These are phyloP conservation scores for Phymastichus coffea DNA, from an alignment of 1,140 invertebrate species.

Conservation along the genomic window DNA sequence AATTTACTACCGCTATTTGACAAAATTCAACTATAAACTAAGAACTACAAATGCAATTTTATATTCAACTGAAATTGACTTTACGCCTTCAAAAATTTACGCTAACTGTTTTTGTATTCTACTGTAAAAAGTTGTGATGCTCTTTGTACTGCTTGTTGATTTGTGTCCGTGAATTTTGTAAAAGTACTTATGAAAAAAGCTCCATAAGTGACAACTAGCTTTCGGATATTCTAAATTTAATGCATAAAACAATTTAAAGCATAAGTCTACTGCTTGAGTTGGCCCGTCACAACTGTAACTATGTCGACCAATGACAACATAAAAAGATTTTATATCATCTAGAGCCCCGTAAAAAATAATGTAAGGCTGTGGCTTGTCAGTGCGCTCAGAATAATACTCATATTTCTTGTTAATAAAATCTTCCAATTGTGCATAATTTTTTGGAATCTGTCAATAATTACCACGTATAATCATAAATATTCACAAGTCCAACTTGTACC, in stretches of 20 bases:
- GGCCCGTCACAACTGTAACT: too few species aligned
- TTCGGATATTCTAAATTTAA: slow-evolving; percentile 18
- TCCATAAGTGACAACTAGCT: slow-evolving; percentile 20
- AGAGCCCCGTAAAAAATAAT: slow-evolving; percentile 7
- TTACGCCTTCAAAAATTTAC: too few species aligned
- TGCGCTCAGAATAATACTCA: background rate
- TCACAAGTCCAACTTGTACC: too few species aligned
- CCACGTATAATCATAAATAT: too few species aligned
- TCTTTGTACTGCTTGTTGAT: background rate
- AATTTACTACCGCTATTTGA: background rate
- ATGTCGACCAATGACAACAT: slow-evolving; percentile 12
- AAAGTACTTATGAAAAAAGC: slow-evolving; percentile 22
- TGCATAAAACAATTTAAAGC: slow-evolving; percentile 25
- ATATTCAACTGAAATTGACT: background rate
- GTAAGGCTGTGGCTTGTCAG: slow-evolving; percentile 20
- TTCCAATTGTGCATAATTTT: too few species aligned
- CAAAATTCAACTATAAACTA: background rate
- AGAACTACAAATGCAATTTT: background rate
- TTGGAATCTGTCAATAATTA: too few species aligned
- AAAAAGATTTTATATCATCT: background rate
- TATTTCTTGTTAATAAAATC: too few species aligned
- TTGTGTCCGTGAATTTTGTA: slow-evolving; percentile 21
- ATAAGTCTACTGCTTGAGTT: slow-evolving; percentile 24
- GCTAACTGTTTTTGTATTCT: background rate
- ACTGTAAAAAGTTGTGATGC: too few species aligned